Evolutionary conservation across 2,797 vertebrate genomes (phyloP).

Genomic region (Australoheros facetus): DNA sequence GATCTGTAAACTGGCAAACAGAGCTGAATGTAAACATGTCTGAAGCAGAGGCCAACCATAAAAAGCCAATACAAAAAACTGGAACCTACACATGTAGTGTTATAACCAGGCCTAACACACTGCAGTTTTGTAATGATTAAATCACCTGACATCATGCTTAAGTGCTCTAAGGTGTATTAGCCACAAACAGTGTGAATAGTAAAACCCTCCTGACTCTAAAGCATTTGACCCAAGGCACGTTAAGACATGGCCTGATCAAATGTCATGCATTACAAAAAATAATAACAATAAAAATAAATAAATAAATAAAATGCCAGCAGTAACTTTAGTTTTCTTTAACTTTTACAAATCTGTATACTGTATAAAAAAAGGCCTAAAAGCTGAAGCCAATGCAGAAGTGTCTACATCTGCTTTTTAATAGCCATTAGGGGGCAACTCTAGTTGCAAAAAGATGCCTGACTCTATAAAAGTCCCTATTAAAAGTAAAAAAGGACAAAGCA

Average conservation of each 20-base stretch:
- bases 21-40: constrained; percentile 13
- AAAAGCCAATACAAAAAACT: constrained; percentile 19
- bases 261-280: neutral
- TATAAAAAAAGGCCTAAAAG: neutral
- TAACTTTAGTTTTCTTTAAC: neutral
- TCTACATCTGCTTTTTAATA: too few relatives aligned
- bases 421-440: neutral
- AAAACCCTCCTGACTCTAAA: neutral
- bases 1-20: constrained; percentile 29
- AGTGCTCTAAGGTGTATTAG: neutral
- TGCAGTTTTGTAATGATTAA: neutral
- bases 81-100: neutral
- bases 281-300: too few relatives aligned
- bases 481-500: neutral
- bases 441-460: neutral
- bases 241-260: neutral
- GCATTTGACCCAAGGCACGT: neutral
- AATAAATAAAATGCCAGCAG: too few relatives aligned
- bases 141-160: neutral
- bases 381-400: neutral
- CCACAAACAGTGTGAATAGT: neutral
- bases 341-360: neutral
- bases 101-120: neutral
- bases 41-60: neutral
- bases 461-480: neutral